A percentile compares a stretch with the other conserved stretches of the same genome.
These are phyloP conservation scores for Metaphire vulgaris DNA, from an alignment of 1,140 invertebrate genomes.

Conservation along the genomic window DNA sequence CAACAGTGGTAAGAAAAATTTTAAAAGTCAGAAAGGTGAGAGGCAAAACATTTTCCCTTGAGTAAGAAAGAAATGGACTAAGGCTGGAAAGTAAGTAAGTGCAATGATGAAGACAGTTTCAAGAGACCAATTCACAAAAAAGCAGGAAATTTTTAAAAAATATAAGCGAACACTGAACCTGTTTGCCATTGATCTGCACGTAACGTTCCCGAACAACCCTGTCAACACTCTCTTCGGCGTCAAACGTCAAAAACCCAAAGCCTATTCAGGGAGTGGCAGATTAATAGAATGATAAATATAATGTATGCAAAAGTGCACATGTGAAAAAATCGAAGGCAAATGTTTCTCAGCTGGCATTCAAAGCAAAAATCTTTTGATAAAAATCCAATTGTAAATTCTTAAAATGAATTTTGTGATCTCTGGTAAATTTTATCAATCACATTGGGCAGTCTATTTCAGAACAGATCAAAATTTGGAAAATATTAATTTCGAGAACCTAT, in stretches of 20 bases:
- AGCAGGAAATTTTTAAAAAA: slow-evolving; percentile 4
- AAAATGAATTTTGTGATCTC: not conserved
- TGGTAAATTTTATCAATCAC: too few species aligned
- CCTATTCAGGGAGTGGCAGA: slow-evolving; percentile 56
- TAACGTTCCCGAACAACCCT: slow-evolving; percentile 89
- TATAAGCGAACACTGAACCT: slow-evolving; percentile 58
- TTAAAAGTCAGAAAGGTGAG: too few species aligned
- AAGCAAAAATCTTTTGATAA: not conserved
- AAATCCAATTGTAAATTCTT: not conserved
- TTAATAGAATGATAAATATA: slow-evolving; percentile 3
- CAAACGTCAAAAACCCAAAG: slow-evolving; percentile 95
- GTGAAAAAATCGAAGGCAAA: not conserved
- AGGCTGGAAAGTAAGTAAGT: too few species aligned
- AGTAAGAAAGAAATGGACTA: too few species aligned
- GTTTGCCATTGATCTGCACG: slow-evolving; percentile 93
- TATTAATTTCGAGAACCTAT: not conserved
- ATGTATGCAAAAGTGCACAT: not conserved
- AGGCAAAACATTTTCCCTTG: too few species aligned
- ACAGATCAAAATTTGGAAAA: not conserved
- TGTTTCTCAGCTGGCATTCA: not conserved
- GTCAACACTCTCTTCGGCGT: slow-evolving; percentile 88
- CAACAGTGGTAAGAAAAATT: too few species aligned
- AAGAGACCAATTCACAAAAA: slow-evolving; percentile 20
- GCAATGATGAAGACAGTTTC: too few species aligned
- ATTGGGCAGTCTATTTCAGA: too few species aligned